phyloP scores from a whole-genome alignment of 2,113 vertebrate species.

The Caranx ignobilis region DNA sequence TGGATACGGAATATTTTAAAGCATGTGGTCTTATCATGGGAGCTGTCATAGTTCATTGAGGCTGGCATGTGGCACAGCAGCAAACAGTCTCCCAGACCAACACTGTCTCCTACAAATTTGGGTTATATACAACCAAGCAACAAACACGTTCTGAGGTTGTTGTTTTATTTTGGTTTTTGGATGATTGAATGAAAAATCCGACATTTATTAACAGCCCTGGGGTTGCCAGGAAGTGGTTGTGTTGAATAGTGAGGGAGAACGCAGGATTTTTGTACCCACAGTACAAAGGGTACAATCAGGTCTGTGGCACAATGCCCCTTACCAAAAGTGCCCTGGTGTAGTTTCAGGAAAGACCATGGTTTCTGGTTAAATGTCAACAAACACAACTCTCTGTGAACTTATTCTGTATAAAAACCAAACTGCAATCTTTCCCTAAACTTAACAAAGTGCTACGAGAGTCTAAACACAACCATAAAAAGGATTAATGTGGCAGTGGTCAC shows the following conservation, averaged over 20 bases:
- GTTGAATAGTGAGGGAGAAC: not conserved
- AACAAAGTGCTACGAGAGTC: not conserved
- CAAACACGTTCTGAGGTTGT: not conserved
- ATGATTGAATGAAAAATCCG: not conserved
- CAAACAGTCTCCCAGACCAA: slow-evolving; percentile 16
- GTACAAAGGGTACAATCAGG: too few relatives aligned
- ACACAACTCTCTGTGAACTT: not conserved
- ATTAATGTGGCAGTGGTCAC: not conserved
- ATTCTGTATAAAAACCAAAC: not conserved
- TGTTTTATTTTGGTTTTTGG: not conserved
- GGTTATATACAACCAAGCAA: not conserved
- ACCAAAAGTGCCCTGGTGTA: not conserved
- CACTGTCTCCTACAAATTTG: not conserved
- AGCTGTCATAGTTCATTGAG: slow-evolving; percentile 3
- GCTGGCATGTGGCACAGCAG: slow-evolving; percentile 1
- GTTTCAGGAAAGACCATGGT: not conserved
- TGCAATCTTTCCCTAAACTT: not conserved
- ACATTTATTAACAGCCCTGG: not conserved
- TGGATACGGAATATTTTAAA: not conserved
- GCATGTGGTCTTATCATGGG: not conserved
- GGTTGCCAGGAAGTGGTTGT: not conserved
- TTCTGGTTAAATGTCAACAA: too few relatives aligned
- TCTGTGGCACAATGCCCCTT: too few relatives aligned
- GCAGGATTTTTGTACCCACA: too few relatives aligned
- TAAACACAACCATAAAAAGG: not conserved